These are phyloP conservation scores for Psococerastis gibbosa DNA, from an alignment of 2,888 invertebrate species.

Conservation along the genomic window DNA sequence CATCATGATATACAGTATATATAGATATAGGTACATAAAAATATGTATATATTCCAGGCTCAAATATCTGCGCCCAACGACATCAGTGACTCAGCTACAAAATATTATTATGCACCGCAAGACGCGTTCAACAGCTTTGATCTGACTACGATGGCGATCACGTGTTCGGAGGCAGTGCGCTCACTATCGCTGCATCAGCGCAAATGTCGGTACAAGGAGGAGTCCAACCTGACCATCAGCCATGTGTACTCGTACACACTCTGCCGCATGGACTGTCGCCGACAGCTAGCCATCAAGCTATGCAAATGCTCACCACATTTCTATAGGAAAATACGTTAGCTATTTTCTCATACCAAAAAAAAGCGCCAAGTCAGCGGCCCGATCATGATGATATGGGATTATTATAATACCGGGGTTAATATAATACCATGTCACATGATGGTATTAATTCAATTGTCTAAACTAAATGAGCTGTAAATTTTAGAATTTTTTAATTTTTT, in stretches of 20 bases:
- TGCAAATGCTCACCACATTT: conserved; percentile 26
- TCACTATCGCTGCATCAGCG: conserved; percentile 21
- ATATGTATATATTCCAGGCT: neutral
- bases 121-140: neutral
- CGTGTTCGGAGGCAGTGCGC: conserved; percentile 30
- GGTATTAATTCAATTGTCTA: no score
- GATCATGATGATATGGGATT: no score
- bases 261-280: conserved; percentile 25
- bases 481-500: no score
- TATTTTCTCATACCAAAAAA: no score
- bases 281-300: conserved; percentile 20
- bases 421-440: no score
- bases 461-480: no score
- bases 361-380: no score
- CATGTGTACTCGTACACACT: conserved; percentile 24
- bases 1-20: no score
- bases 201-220: conserved; percentile 21
- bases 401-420: no score
- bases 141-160: neutral
- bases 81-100: neutral
- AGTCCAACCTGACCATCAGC: conserved; percentile 21
- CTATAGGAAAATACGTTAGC: no score
- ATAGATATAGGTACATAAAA: no score
- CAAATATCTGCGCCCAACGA: neutral
- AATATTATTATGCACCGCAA: neutral